These are phyloP conservation scores for Halichondria panicea DNA, from an alignment of 37 sponge, comb jelly and placozoan species.

Conservation along the genomic window DNA sequence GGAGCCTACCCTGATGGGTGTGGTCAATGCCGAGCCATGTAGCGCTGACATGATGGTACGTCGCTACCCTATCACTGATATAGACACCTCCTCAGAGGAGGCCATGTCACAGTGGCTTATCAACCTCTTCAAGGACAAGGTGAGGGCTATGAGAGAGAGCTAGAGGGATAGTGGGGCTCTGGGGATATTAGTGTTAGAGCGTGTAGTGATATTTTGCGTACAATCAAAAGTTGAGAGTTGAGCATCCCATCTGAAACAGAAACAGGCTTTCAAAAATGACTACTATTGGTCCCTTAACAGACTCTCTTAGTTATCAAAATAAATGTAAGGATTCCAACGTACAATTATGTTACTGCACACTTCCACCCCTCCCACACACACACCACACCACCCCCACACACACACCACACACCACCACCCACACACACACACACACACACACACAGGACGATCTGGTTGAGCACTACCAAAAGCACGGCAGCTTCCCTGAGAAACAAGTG, in stretches of 20 bases:
- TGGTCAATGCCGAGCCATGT: slow-evolving; percentile 62
- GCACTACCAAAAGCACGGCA: slow-evolving; percentile 45
- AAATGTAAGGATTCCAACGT: not conserved
- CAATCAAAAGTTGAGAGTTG: no score
- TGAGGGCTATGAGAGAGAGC: no score
- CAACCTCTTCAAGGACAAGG: slow-evolving; percentile 69
- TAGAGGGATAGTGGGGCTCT: no score
- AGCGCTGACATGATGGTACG: slow-evolving; percentile 51
- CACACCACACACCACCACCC: not conserved
- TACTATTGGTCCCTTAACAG: no score
- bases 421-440: not conserved
- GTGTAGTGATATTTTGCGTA: no score
- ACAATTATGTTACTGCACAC: not conserved
- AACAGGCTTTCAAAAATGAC: no score
- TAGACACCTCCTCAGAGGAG: slow-evolving; percentile 47
- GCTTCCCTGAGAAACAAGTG: slow-evolving; percentile 34
- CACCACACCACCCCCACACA: not conserved
- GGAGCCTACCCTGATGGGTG: slow-evolving; percentile 55
- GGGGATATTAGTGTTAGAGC: no score
- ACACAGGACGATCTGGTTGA: slow-evolving; percentile 72
- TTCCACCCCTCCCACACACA: not conserved
- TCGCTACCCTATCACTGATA: slow-evolving; percentile 30
- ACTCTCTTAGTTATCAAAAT: not conserved
- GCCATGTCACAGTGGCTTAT: slow-evolving; percentile 50
- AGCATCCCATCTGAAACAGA: no score